These are phyloP conservation scores for Buathra laborator DNA, from an alignment of 2,888 invertebrate genomes.

Conservation along the genomic window DNA sequence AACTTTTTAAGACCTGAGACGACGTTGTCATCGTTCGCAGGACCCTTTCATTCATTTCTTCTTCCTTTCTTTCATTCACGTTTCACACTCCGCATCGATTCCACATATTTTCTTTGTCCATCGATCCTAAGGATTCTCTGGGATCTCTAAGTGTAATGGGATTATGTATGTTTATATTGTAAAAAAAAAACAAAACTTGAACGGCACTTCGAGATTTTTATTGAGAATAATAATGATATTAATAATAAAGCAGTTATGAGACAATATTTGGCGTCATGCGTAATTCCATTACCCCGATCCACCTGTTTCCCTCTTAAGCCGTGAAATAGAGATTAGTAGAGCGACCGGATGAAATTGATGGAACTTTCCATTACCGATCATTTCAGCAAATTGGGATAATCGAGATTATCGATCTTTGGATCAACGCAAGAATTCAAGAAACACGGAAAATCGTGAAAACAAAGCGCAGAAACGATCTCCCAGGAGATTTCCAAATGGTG, in stretches of 20 bases:
- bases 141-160: conserved; percentile 72
- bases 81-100: not conserved
- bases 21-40: not conserved
- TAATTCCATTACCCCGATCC: conserved; percentile 76
- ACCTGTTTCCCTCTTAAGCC: conserved; percentile 1
- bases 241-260: conserved; percentile 55
- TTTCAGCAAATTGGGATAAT: conserved; percentile 58
- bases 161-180: conserved; percentile 74
- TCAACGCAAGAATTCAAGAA: not conserved
- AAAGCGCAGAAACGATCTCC: not conserved
- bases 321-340: not conserved
- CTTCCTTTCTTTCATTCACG: not conserved
- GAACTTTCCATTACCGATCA: conserved; percentile 18
- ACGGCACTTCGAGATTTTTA: conserved; percentile 46
- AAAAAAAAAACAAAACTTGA: conserved; percentile 58
- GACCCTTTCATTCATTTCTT: conserved; percentile 8
- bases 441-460: conserved; percentile 32
- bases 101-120: not conserved
- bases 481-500: conserved; percentile 3
- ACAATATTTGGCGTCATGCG: conserved; percentile 68
- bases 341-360: not conserved
- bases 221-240: conserved; percentile 38
- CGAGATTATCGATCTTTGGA: conserved; percentile 47
- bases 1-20: conserved; percentile 45
- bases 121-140: not conserved